Base-by-base conservation (phyloP, 37 sponge, comb jelly and placozoan genomes). In the Chondrosia reniformis region DNA sequence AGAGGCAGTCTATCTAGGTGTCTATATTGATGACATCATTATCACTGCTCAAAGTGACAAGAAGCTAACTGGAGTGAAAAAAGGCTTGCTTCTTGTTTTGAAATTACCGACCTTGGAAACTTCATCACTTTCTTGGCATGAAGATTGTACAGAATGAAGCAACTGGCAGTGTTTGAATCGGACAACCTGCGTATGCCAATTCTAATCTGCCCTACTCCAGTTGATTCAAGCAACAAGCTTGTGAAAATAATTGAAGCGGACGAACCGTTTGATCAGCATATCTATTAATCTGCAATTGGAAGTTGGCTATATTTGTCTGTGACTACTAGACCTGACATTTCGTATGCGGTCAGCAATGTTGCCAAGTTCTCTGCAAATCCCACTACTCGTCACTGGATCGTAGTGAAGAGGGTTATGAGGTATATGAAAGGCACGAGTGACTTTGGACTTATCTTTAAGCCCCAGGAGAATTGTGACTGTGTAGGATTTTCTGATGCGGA, bases 1-100 rank as follows among this genome's bases (percentile, higher is more conserved):
- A 55, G 76, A 80, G 32, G 38, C 25, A 25, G 59, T 76, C 63
- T 72, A 36, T 33, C 21, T 86, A 15, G 82, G 78, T 69, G 87
- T 86, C 39, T 86, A 86, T 77, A 44, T 81, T 2, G 82, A 86
- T 73, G 87, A 86, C 78, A 76, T 86, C 27, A 40, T 81, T 0
- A 19, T 81, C 21, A 82, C 77, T 45, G 74, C 76, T 77, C 63
- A 67, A 38, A 59, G 33, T 36, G 45, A 81, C 22, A 32, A 46
- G 17, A 39, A 76, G 39, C 40, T 86, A 21, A 67, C 56, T 1
- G 62, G 76, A 67, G 78, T 86, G 63, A 86, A 86, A 74, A 31
- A 67, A 25, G 56, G 17, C 77, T 86, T 45, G 82, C 82, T 17
- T 42, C 19, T 2, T 0, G 63, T 42, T 86, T 81, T 45, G 82